Base-by-base conservation (phyloP, 2,797 vertebrate species). In the Manis pentadactyla region DNA sequence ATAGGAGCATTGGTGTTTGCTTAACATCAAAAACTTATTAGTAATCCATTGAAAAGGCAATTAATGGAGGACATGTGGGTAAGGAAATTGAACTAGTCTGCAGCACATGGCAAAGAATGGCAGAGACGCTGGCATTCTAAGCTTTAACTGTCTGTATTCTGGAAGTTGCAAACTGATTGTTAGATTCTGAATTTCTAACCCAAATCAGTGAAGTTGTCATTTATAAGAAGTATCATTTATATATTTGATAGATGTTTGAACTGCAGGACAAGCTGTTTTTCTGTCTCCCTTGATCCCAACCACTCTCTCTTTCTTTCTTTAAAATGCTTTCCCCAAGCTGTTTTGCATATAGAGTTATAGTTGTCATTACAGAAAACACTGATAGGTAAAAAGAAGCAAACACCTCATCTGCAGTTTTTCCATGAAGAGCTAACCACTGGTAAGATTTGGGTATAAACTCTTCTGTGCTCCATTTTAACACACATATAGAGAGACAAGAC, bases 1-100 rank as follows among this genome's bases (percentile, higher is more conserved):
- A 97, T 96, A 97, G 90, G 25, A 85, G 86, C 94, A 97, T 93
- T 97, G 96, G 92, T 98, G 96, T 98, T 98, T 98, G 94, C 89
- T 97, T 96, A 97, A 96, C 96, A 97, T 98, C 63, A 98, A 98
- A 98, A 98, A 97, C 94, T 63, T 97, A 97, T 98, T 95, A 97
- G 87, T 97, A 94, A 98, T 97, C 95, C 4, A 34, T 85, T 98
- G 98, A 95, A 59, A 98, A 98, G 94, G 61, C 97, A 96, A 96
- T 97, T 98, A 98, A 97, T 97, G 92, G 87, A 92, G 94, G 93
- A 97, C 2, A 12, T 59, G 90, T 96, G 87, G 89, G 94, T 98
- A 95, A 97, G 92, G 93, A 71, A 91, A 96, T 97, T 90, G 96
- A 97, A 92, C 91, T 51, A 74, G 81, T 87, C 79, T 97, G 94